Conservation (phyloP, 2,888 invertebrate species). For the Drosophila paranaensis region DNA sequence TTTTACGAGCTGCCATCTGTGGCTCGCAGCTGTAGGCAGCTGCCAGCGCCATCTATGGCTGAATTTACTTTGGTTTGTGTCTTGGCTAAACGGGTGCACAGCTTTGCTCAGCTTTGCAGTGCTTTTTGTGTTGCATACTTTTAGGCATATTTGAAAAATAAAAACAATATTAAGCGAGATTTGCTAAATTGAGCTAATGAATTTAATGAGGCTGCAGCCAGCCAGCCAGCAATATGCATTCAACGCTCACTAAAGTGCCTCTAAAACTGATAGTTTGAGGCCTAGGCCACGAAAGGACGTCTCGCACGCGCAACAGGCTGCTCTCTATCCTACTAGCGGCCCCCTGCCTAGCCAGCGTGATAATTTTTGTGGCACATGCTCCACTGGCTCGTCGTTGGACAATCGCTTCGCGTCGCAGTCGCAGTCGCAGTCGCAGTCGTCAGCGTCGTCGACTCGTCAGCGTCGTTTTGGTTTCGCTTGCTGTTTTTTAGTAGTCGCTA, state of each 20-base stretch:
- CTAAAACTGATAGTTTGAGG: too few species aligned
- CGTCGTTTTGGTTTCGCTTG: slow-evolving; percentile 39
- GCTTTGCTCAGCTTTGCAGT: not conserved
- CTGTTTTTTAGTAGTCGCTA: slow-evolving; percentile 36
- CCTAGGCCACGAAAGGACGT: too few species aligned
- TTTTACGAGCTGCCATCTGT: not conserved
- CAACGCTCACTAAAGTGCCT: too few species aligned
- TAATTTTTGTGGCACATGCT: slow-evolving; percentile 51
- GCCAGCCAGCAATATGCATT: not conserved
- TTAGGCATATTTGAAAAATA: not conserved
- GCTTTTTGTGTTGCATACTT: not conserved
- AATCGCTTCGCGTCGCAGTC: slow-evolving; percentile 35
- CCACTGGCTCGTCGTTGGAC: slow-evolving; percentile 43
- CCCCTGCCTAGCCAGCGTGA: slow-evolving; percentile 18
- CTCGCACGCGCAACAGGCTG: not conserved
- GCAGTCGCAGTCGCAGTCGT: slow-evolving; percentile 8
- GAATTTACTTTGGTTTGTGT: not conserved
- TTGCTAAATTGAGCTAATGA: not conserved
- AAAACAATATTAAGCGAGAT: too few species aligned
- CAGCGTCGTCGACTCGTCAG: slow-evolving; percentile 10
- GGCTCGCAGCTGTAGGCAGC: too few species aligned
- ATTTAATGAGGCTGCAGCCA: not conserved
- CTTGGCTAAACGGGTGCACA: not conserved
- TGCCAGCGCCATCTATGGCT: not conserved
- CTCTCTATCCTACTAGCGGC: not conserved